Base-by-base conservation (phyloP, 1,140 invertebrate species). In the Caenorhabditis briggsae region DNA sequence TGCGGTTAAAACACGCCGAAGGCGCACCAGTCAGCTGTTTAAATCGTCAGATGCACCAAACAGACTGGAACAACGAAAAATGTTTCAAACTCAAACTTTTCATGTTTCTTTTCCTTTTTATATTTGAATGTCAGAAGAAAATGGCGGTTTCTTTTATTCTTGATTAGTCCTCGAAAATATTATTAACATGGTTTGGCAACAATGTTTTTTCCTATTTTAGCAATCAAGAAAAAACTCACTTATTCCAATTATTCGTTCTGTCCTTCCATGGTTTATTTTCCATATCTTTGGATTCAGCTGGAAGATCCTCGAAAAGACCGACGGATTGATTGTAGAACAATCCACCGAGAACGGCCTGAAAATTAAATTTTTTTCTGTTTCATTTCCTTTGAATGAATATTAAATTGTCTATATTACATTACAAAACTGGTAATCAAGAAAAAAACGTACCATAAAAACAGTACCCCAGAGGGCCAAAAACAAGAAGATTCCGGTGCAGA, bases 271-370 rank as follows among this genome's bases (percentile, higher is more conserved):
- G 48, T n/a, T 56, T 56, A 9, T 7, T 82, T 11, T 82, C 53
- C 70, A 59, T 82, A 20, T 43, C 18, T 50, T 33, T 46, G 12
- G 33, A n/a, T 43, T 84, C 86, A 50, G 23, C 20, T 23, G 90
- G 90, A 41, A 90, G 85, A 87, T 90, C 90, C 25, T 90, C 90
- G 2, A 90, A 55, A 23, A 90, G 83, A 33, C 90, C 90, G 33
- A 90, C 89, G 7, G 90, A 90, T 78, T 91, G 58, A 58, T 90
- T 90, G 55, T 90, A 88, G 90, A 87, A 91, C 11, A 90, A 88
- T 12, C 88, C 89, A 20, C 90, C 90, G 46, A 90, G 86, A 33
- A 88, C 59, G 12, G 82, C 89, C 89, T 90, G 41, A 53, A 89
- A 87, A 74, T n/a, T 25, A 61, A 43, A 50, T 11, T 16, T 46